Conservation (phyloP, 2,888 invertebrate species). For the Ptychoptera albimana region DNA sequence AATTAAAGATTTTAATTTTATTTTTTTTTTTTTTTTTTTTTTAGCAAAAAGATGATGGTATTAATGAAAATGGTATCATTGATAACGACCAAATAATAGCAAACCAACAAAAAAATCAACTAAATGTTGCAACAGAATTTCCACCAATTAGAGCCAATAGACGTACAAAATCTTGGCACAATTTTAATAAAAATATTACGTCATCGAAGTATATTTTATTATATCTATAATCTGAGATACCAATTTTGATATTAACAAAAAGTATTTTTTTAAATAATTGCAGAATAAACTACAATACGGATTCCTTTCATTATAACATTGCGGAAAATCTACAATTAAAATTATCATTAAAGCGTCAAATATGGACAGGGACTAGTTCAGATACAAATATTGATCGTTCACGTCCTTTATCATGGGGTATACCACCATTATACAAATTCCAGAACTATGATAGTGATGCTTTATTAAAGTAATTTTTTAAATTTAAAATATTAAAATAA, state of each 20-base stretch:
- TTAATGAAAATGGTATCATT: not conserved
- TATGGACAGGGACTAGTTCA: conserved; percentile 51
- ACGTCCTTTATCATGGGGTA: conserved; percentile 48
- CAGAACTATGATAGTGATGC: conserved; percentile 41
- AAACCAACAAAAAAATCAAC: not conserved
- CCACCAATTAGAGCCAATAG: conserved; percentile 16
- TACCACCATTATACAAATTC: conserved; percentile 35
- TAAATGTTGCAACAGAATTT: conserved; percentile 11
- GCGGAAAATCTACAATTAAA: conserved; percentile 39
- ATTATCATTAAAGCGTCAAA: conserved; percentile 50
- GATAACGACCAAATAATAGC: not conserved
- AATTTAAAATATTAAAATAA: conserved; percentile 1
- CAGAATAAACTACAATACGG: conserved; percentile 7
- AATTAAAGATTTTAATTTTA: not conserved
- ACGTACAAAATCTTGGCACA: conserved; percentile 28
- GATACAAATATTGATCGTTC: conserved; percentile 16
- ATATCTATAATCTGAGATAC: not conserved
- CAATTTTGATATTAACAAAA: conserved; percentile 1
- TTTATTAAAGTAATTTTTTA: conserved; percentile 34
- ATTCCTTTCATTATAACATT: conserved; percentile 6
- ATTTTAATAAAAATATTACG: conserved; percentile 19
- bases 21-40: not conserved
- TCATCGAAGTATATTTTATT: conserved; percentile 14
- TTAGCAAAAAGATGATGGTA: not conserved
- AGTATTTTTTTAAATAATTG: conserved; percentile 1